Evolutionary conservation across 1,140 invertebrate species (phyloP).

Genomic region (Drosophila bifasciata): DNA sequence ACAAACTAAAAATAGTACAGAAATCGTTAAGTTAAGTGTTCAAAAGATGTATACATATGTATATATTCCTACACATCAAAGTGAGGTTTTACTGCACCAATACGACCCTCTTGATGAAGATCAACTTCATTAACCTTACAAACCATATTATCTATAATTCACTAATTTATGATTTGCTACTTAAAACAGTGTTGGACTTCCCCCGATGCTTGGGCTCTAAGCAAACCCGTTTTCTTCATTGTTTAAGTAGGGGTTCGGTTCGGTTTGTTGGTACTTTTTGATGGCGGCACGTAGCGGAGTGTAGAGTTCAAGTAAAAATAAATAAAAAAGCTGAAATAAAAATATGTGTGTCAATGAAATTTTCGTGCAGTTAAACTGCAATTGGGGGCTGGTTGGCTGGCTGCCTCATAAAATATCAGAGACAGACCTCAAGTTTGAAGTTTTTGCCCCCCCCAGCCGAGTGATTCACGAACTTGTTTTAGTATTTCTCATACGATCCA

Average conservation of each 20-base stretch:
- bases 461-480: constrained; percentile 69
- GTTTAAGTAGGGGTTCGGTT: constrained; percentile 1
- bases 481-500: constrained; percentile 7
- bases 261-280: no score
- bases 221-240: constrained; percentile 36
- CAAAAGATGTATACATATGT: no score
- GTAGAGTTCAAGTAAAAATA: constrained; percentile 8
- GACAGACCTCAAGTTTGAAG: constrained; percentile 21
- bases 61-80: no score
- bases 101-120: no score
- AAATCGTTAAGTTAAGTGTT: no score
- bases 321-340: constrained; percentile 20
- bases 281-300: background rate
- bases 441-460: constrained; percentile 5
- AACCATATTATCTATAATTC: background rate
- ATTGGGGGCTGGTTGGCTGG: no score
- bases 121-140: no score
- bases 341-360: constrained; percentile 79
- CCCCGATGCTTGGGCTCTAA: constrained; percentile 10
- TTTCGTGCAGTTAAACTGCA: constrained; percentile 64
- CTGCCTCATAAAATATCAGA: constrained; percentile 30
- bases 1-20: no score
- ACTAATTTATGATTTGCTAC: constrained; percentile 1
- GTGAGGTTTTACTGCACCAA: no score
- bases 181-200: background rate